Base-by-base conservation (phyloP, 2,888 invertebrate species). In the Trichopria drosophilae region DNA sequence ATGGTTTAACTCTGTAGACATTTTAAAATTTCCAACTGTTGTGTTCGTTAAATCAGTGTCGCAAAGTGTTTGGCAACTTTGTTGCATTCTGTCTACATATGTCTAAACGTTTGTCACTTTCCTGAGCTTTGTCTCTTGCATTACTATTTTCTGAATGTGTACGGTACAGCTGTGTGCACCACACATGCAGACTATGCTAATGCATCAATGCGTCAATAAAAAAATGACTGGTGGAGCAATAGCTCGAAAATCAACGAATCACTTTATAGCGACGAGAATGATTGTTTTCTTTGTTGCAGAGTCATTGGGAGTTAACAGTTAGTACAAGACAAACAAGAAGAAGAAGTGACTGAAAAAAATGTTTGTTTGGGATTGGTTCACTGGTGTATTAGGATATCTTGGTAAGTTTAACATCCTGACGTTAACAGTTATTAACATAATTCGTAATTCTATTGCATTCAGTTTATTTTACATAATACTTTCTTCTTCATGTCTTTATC, bases 331-430 rank as follows among this genome's bases (percentile, higher is more conserved):
- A 12, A 15, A 3, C n/a, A 20, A 7, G n/a, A n/a, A 26, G n/a
- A 26, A 26, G 10, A 9, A 26, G n/a, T 26, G 9, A 35, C 13
- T 5, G 4, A 13, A 56, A 58, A 77, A 72, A 75, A 93, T 94
- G 93, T 93, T 94, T 82, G 87, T 94, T 81, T 90, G 90, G 89
- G 93, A 93, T 79, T 94, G 93, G 93, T 89, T 94, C 76, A 90
- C 93, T 77, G 92, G 93, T 71, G 92, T 93, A 74, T 82, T 94
- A 75, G 92, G 92, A 77, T 93, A 91, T 80, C 84, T 94, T 77
- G 93, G 93, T 93, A 77, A 87, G 86, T 81, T 55, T 55, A 29
- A 36, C 47, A 13, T 50, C 44, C 53, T 52, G 29, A 13, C 9
- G 29, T 28, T 18, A 31, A 28, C 7, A 34, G 28, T 45, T 13